Base-by-base conservation (phyloP, 2,888 invertebrate genomes). In the Cryptus armator region DNA sequence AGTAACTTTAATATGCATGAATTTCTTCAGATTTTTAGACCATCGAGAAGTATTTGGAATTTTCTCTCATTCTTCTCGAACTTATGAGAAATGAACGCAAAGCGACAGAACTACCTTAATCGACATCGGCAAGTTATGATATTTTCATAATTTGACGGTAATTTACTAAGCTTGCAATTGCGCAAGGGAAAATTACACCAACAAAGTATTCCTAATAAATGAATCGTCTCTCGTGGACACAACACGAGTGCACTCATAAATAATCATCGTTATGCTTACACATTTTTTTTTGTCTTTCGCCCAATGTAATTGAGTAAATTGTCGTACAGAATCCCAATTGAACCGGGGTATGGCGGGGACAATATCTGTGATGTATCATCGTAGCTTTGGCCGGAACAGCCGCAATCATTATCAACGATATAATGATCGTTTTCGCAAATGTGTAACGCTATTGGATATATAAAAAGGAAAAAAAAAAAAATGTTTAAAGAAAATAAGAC, bases 371-470 rank as follows among this genome's bases (percentile, higher is more conserved):
- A 74, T 74, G 74, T 53, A 51, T 74, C 37, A 12, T 66, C 66
- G 46, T 74, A 44, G 67, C 56, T 84, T 78, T 51, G 70, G 16
- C 48, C n/a, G n/a, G n/a, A 59, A 37, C 83, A 29, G 14, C 71
- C 56, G 51, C 4, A 32, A 76, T 53, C 53, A 62, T 43, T 32
- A 68, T 77, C 72, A 51, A 84, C 77, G 16, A 29, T 29, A 74
- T 29, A 74, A 74, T 77, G 19, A 72, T 81, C 46, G 12, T 37
- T 77, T 62, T 32, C 43, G 14, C 37, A 24, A 70, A 70, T 56
- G 62, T 24, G 68, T 75, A 51, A 70, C 46, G 14, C 53, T 71
- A 37, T 19, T 37, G 32, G 53, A 80, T 68, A 44, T 53, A 62
- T 46, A 51, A 72, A 77, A 10, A 48, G 44, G 67, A 53, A 72